These are phyloP conservation scores for Smutsia gigantea DNA, from an alignment of 2,797 vertebrate genomes.

Conservation along the genomic window DNA sequence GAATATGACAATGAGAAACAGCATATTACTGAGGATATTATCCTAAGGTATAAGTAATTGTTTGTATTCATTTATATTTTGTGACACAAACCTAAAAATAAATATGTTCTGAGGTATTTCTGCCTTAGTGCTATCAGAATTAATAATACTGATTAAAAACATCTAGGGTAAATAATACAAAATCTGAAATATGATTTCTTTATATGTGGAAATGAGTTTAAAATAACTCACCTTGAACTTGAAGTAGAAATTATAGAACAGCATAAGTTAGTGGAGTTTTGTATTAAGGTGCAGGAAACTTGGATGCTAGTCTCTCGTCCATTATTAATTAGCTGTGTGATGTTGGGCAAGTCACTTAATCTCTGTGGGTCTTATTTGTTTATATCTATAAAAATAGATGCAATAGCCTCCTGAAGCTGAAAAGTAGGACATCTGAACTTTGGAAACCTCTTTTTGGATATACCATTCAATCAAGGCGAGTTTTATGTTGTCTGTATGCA, in stretches of 20 bases:
- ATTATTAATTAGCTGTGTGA: conserved; percentile 40
- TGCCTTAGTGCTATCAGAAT: conserved; percentile 21
- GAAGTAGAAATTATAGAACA: background rate
- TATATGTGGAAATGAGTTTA: background rate
- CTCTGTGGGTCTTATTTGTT: conserved; percentile 14
- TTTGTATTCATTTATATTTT: background rate
- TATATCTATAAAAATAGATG: background rate
- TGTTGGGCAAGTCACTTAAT: conserved; percentile 39
- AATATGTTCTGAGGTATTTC: conserved; percentile 41
- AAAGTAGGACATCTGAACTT: background rate
- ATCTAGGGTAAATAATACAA: background rate
- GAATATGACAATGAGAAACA: background rate
- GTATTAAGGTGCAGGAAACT: background rate
- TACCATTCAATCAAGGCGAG: background rate
- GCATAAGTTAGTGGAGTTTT: background rate
- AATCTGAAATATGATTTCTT: conserved; percentile 38
- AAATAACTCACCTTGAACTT: conserved; percentile 28
- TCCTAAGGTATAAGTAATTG: background rate
- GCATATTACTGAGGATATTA: background rate
- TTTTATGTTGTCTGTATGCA: background rate
- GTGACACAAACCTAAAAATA: background rate
- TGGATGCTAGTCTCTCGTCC: conserved; percentile 38
- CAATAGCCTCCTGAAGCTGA: background rate
- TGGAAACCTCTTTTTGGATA: background rate
- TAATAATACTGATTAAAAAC: conserved; percentile 41